Base-by-base conservation (phyloP, 2,113 vertebrate genomes). In the Mugil cephalus region DNA sequence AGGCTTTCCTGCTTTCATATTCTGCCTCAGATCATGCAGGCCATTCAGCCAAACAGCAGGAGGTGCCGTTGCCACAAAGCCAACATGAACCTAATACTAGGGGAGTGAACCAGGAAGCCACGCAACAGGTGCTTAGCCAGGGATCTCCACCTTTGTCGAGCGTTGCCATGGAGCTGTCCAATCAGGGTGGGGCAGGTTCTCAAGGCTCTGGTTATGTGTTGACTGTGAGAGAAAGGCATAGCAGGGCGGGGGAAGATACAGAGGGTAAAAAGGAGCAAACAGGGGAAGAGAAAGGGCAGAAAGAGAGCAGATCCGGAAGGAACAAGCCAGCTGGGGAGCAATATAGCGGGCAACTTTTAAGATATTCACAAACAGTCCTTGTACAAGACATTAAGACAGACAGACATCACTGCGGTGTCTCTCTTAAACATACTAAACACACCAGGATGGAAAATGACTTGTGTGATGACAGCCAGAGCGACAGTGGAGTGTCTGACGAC, bases 71-170 rank as follows among this genome's bases (percentile, higher is more conserved):
- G 21, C 34, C 35, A 15, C 82, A 74, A 50, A 59, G 55, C 30
- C 81, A 48, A 11, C 3, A 4, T 78, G 53, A 76, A 45, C 52
- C 24, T 46, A 4, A 14, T 46, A 66, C 55, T 56, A 63, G 24
- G 79, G 79, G 68, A 71, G 61, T 46, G 79, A 92, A 90, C 67
- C 90, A 92, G 91, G 91, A 93, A 92, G 85, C 62, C 55, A 71
- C 64, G 73, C 89, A 88, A 93, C 92, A 94, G 93, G 93, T 94
- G 94, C 87, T 74, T 39, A 19, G 83, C 79, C 83, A 71, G 71
- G 61, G 64, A 55, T 61, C 85, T 85, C 88, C 91, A 78, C 93
- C 92, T 93, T 87, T 93, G 86, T 93, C 90, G 0, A 50, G 75
- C 0, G 91, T 94, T 92, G 61, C 89, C 84, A 85, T 76, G 73